Base-by-base conservation (phyloP, 2,888 invertebrate species). In the Lasioglossum zephyrum region DNA sequence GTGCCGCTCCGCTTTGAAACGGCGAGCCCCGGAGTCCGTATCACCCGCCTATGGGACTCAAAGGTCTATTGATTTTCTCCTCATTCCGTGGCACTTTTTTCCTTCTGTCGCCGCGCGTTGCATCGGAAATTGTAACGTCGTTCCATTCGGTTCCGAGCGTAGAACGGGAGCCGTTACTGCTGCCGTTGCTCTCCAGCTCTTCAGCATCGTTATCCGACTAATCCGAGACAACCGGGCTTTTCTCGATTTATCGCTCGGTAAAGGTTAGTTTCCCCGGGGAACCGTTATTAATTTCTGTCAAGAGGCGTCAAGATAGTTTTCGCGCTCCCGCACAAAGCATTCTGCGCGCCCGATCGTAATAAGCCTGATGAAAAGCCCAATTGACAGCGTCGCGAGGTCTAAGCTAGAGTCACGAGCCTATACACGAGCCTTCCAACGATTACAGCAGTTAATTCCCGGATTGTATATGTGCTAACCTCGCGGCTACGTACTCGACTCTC, bases 21-120 rank as follows among this genome's bases (percentile, higher is more conserved):
- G 73, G 18, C 82, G 72, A 41, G 57, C 36, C 39, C 74, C 57
- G 66, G 44, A 26, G 60, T 73, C 66, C 36, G 41, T 76, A 39
- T 66, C 47, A 22, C 77, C 36, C 69, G 77, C 74, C 11, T n/a
- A 11, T n/a, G 66, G 73, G 60, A 77, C 53, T 74, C 82, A 76
- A 81, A 76, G 70, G 73, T 89, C 85, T 87, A 92, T 92, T 79
- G 91, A 92, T 91, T 92, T 89, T 80, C 77, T 60, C 75, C 83
- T 3, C 77, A 41, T 75, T 77, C 47, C 80, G 69, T 53, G 73
- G 16, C 73, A 76, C 60, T 60, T 72, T 77, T 77, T 79, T 73
- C 66, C 77, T 76, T 77, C 70, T 70, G 36, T 73, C 79, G 36
- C n/a, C 57, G 31, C 31, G 26, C 41, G 22, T 79, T 47, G 66